Conservation (phyloP, 2,113 vertebrate species). For the Limanda limanda region DNA sequence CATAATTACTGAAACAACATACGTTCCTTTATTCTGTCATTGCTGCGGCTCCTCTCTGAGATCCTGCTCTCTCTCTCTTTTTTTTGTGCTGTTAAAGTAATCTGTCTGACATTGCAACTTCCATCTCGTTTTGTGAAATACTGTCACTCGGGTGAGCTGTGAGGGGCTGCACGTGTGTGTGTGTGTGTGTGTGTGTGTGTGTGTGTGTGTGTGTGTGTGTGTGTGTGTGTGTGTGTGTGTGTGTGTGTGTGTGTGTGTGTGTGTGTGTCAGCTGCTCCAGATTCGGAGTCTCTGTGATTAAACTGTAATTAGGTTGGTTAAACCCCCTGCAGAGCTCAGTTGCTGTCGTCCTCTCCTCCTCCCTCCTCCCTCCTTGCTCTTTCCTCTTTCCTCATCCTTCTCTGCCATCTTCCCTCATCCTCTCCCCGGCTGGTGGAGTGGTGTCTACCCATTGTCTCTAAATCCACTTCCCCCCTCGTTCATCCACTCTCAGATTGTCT, state of each 20-base stretch:
- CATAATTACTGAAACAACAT: conserved; percentile 73
- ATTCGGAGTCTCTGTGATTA: conserved; percentile 81
- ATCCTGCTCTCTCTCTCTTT: background rate
- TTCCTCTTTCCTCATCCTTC: conserved; percentile 27
- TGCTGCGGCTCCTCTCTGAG: conserved; percentile 38
- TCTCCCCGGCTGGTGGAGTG: conserved; percentile 31
- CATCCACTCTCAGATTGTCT: conserved; percentile 23
- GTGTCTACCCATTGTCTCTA: conserved; percentile 36
- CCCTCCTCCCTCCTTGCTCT: conserved; percentile 45
- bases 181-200: conserved; percentile 35
- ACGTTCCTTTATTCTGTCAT: conserved; percentile 52
- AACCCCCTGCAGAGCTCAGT: conserved; percentile 79
- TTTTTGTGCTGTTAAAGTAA: conserved; percentile 53
- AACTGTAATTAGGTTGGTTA: conserved; percentile 84
- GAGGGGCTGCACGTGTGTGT: conserved; percentile 42
- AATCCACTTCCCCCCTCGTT: background rate
- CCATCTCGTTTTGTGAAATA: conserved; percentile 61
- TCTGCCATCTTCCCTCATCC: conserved; percentile 48
- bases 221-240: conserved; percentile 49
- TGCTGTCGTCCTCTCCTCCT: conserved; percentile 63
- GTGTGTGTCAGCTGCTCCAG: conserved; percentile 74
- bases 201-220: conserved; percentile 51
- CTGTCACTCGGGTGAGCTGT: conserved; percentile 54
- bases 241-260: conserved; percentile 37
- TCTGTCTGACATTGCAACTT: conserved; percentile 73